phyloP scores from a whole-genome alignment of 2,797 vertebrate genomes.

The Cephalopachus bancanus region DNA sequence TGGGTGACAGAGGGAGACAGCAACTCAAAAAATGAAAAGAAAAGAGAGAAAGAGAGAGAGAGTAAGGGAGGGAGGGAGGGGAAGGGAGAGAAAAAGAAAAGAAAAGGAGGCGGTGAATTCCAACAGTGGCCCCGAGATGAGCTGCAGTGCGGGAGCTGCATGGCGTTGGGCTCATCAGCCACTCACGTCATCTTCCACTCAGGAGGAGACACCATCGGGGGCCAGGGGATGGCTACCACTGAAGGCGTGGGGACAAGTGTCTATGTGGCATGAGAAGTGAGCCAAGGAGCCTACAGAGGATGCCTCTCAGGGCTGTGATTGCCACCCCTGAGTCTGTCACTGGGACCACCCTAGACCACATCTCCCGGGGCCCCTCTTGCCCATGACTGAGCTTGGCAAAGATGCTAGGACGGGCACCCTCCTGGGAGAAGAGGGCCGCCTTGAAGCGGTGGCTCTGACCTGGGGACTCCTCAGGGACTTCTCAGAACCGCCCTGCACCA shows the following conservation, averaged over 20 bases:
- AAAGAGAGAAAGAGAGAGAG: too few relatives aligned
- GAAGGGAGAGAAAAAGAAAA: too few relatives aligned
- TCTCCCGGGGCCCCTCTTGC: neutral
- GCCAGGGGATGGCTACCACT: neutral
- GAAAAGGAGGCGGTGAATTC: too few relatives aligned
- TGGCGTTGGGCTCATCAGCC: neutral
- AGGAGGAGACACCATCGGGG: neutral
- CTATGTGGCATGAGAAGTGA: neutral
- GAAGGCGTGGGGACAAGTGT: neutral
- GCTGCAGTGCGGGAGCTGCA: rapidly evolving
- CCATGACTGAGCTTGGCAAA: neutral
- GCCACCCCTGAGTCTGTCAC: too few relatives aligned
- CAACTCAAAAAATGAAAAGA: too few relatives aligned
- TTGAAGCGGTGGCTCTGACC: neutral
- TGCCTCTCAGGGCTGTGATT: rapidly evolving
- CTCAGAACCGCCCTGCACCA: neutral
- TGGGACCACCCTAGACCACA: neutral
- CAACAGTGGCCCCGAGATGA: neutral
- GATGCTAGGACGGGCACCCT: neutral
- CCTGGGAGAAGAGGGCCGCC: neutral
- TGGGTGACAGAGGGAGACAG: too few relatives aligned
- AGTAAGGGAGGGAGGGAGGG: too few relatives aligned
- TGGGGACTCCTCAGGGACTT: neutral
- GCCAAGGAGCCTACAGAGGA: neutral
- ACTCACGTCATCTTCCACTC: rapidly evolving